These are phyloP conservation scores for Bothrops alternatus DNA, from an alignment of 2,797 vertebrate species.

Conservation along the genomic window DNA sequence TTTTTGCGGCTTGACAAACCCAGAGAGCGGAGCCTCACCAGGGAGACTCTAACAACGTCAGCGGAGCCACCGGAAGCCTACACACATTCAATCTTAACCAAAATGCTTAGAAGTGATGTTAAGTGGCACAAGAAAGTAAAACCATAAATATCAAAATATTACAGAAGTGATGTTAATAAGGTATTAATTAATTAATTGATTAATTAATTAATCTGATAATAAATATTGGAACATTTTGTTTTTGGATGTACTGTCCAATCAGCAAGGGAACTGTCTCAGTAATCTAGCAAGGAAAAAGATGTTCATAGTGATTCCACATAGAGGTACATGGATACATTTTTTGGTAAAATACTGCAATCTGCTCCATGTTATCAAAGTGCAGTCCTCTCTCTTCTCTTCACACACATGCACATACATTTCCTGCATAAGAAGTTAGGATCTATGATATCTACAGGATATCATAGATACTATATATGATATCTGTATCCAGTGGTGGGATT, in stretches of 20 bases:
- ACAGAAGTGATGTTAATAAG: conserved; percentile 66
- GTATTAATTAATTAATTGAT: neutral
- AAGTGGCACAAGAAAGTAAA: conserved; percentile 34
- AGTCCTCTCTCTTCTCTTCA: neutral
- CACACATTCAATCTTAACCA: neutral
- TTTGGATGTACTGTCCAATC: neutral
- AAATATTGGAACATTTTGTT: neutral
- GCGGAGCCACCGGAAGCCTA: no score
- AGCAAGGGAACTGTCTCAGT: neutral
- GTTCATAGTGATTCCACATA: neutral
- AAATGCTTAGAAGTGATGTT: conserved; percentile 44
- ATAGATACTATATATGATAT: no score
- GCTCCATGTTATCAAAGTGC: neutral
- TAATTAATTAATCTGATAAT: neutral
- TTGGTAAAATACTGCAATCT: neutral
- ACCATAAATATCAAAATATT: no score
- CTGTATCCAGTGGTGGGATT: no score
- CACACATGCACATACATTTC: neutral
- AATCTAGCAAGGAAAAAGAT: neutral
- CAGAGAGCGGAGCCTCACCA: no score
- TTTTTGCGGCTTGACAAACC: no score
- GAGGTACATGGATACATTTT: no score
- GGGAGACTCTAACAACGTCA: no score
- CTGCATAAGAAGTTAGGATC: neutral
- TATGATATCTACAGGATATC: no score